Evolutionary conservation across 2,797 vertebrate genomes (phyloP), one percentile per base, ranked within the genome.

Genomic region (Propithecus deckenii): DNA sequence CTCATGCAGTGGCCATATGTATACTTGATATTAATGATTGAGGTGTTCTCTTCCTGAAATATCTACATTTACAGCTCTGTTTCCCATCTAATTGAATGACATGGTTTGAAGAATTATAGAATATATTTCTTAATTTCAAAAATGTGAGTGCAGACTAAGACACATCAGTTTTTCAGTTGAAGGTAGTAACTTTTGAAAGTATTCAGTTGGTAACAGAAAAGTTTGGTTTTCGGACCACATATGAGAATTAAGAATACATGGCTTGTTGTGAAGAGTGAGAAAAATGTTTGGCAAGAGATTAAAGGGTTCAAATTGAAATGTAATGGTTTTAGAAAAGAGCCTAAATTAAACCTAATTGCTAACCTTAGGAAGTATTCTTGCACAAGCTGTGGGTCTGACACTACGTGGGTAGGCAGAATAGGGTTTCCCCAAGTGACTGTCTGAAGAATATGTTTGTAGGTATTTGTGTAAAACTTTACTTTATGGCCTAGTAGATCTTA

Each of bases 121-220:
- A 12, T 87, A 10, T 75, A 52, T 93, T 81, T 95, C 75, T 80
- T 69, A 86, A 55, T 78, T 86, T 95, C 30, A 80, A 14, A 86
- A 86, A 57, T 89, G 14, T 69, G 18, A 63, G 35, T 92, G 32
- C 32, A 87, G 28, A 43, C 8, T 76, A 63, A 92, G 75, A 92
- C 52, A 48, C 4, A n/a, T 35, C 11, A 88, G 22, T 35, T 55
- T 93, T 89, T 86, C 38, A 38, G 0, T 63, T 84, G 32, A 83
- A 80, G 28, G 18, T 76, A 89, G 41, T 57, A 9, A 78, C 32
- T 93, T 91, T 88, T 71, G 5, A 75, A 94, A 80, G n/a, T 95
- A 57, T 69, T 13, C 46, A 28, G 46, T 59, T 92, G 52, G 80
- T 72, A 13, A 48, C 20, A 83, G 74, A 76, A 48, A 57, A 48